Conservation (phyloP, 2,113 vertebrate species). For the Mustela lutreola region DNA sequence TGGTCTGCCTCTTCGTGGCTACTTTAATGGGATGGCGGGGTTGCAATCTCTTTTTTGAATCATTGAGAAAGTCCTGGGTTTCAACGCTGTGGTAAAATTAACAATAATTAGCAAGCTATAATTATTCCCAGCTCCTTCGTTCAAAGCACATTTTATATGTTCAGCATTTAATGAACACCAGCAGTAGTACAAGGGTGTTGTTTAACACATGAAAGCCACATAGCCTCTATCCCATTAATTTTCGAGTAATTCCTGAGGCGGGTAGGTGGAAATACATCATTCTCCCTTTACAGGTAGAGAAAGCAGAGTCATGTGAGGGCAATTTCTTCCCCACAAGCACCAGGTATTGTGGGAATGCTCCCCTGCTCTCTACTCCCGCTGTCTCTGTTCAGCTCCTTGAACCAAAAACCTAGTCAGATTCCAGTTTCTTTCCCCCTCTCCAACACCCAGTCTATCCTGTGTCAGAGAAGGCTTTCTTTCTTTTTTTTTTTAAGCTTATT, state of each 20-base stretch:
- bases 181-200: slow-evolving; percentile 2
- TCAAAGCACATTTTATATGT: slow-evolving; percentile 55
- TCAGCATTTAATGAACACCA: slow-evolving; percentile 58
- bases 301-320: not conserved
- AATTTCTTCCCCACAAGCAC: not conserved
- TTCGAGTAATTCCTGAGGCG: slow-evolving; percentile 51
- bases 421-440: not conserved
- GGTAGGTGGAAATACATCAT: slow-evolving; percentile 53
- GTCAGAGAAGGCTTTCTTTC: not conserved
- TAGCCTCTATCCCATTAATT: slow-evolving; percentile 65
- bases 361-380: not conserved
- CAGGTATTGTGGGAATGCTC: not conserved
- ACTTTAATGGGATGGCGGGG: not conserved
- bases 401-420: not conserved
- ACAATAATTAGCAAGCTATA: slow-evolving; percentile 77
- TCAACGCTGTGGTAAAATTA: slow-evolving; percentile 77
- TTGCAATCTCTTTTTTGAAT: slow-evolving; percentile 59
- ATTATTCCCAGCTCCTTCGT: slow-evolving; percentile 68
- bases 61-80: slow-evolving; percentile 76
- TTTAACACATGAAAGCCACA: slow-evolving; percentile 66
- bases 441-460: not conserved
- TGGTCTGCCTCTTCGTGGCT: not conserved
- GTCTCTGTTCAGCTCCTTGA: not conserved
- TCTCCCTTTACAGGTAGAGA: slow-evolving; percentile 43
- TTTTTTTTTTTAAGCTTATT: too few relatives aligned